Evolutionary conservation across 2,888 invertebrate genomes (phyloP), one percentile per base, ranked within the genome.

Genomic region (Autographa gamma): DNA sequence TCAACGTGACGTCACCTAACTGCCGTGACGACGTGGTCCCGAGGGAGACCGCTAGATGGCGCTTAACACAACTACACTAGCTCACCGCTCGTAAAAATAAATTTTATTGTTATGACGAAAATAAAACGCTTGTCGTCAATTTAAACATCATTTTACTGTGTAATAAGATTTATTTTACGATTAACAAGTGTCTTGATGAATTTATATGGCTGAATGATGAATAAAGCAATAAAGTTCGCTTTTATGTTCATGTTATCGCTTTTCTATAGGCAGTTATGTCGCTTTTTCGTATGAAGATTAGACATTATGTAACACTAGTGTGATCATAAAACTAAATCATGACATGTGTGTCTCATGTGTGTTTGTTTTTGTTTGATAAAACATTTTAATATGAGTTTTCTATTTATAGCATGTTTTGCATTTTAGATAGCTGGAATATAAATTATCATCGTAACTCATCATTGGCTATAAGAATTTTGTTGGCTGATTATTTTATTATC

Each of bases 41-140:
- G 67, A 66, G 69, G 48, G 18, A 71, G 59, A 71, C 89, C 87
- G 82, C 89, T 89, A 95, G 96, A 89, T 96, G 95, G 93, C 94
- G 92, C 90, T 90, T 81, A 86, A 86, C 85, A 83, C 82, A 89
- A 83, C 88, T 86, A 68, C 85, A 87, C 88, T 89, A 88, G 85
- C 79, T 83, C 76, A 81, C 38, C 77, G 91, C 90, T 93, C 94
- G 90, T 95, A 95, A 95, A 95, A 95, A 94, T 94, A 93, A 95
- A 95, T 95, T 95, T 95, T 95, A 95, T 95, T 95, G 95, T 95
- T 95, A 95, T 95, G 95, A 94, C 91, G 94, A 95, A 95, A 95
- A 95, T 95, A 95, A 95, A 95, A 95, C 95, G 95, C 94, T 95
- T 95, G 95, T 95, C 95, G 93, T 95, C 95, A 95, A 95, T 95